Percentiles rank a stretch among this genome's conserved stretches.
phyloP scores from a whole-genome alignment of 2,113 vertebrate genomes.

The Campylomormyrus tamandua region DNA sequence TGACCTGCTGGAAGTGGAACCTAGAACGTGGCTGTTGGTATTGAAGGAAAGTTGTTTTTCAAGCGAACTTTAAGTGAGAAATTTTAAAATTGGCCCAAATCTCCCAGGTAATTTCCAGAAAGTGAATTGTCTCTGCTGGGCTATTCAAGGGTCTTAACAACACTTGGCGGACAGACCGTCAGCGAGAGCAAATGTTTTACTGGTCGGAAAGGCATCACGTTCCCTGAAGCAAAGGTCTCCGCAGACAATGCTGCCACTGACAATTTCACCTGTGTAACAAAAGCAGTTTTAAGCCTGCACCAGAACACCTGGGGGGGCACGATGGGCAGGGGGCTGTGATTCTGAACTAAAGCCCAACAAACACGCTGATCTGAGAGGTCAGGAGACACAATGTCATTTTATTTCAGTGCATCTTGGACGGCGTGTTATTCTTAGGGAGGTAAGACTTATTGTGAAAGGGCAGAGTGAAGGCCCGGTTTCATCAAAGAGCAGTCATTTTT shows the following conservation, averaged over 20 bases:
- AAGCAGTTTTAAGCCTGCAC: background rate
- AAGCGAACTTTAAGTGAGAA: background rate
- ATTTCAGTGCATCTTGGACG: background rate
- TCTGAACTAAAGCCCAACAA: background rate
- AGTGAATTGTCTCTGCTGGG: background rate
- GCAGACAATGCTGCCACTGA: background rate
- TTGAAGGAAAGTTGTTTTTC: background rate
- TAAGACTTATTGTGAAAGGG: background rate
- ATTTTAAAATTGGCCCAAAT: background rate
- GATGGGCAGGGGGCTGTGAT: background rate
- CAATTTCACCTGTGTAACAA: background rate
- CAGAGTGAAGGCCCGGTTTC: background rate
- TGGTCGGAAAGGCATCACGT: background rate
- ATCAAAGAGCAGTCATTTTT: background rate
- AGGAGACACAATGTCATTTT: background rate
- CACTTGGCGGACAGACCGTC: background rate
- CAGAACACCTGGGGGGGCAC: background rate
- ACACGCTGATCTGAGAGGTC: background rate
- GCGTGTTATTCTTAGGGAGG: background rate
- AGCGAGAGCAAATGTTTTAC: background rate
- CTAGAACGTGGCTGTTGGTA: background rate
- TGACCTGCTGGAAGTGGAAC: background rate
- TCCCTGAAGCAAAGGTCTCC: background rate
- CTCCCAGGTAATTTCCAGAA: background rate
- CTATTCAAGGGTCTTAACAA: background rate